Conservation (phyloP, 2,113 vertebrate species). For the Crotalus viridis region DNA sequence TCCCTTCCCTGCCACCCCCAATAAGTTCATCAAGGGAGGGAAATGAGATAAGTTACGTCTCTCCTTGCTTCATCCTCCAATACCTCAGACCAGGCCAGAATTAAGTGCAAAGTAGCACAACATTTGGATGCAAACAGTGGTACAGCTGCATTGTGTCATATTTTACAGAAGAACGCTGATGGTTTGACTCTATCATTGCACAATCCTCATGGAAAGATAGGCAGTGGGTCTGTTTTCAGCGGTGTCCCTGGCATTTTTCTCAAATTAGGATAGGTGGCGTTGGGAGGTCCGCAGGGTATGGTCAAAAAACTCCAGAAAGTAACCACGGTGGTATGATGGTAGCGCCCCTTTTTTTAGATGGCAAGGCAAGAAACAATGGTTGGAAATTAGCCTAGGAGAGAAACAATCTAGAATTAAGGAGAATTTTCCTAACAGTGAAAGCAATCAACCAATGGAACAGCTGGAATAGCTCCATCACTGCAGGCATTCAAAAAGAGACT, state of each 20-base stretch:
- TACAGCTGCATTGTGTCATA: background rate
- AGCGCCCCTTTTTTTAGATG: too few species aligned
- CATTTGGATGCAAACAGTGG: conserved; percentile 51
- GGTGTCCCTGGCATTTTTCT: background rate
- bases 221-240: background rate
- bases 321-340: background rate
- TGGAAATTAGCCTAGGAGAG: too few species aligned
- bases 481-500: too few species aligned
- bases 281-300: too few species aligned
- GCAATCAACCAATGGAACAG: too few species aligned
- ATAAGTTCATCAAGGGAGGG: conserved; percentile 58
- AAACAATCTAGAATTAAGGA: too few species aligned
- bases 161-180: background rate
- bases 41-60: conserved; percentile 41
- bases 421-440: too few species aligned
- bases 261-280: background rate
- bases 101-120: conserved; percentile 51
- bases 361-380: too few species aligned
- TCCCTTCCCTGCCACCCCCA: conserved; percentile 37
- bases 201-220: background rate
- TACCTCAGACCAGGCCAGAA: conserved; percentile 44
- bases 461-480: too few species aligned
- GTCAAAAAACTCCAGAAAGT: background rate
- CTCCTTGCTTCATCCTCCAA: conserved; percentile 22
- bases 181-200: background rate